These are phyloP conservation scores for Odocoileus virginianus DNA, from an alignment of 2,113 vertebrate genomes.

Conservation along the genomic window DNA sequence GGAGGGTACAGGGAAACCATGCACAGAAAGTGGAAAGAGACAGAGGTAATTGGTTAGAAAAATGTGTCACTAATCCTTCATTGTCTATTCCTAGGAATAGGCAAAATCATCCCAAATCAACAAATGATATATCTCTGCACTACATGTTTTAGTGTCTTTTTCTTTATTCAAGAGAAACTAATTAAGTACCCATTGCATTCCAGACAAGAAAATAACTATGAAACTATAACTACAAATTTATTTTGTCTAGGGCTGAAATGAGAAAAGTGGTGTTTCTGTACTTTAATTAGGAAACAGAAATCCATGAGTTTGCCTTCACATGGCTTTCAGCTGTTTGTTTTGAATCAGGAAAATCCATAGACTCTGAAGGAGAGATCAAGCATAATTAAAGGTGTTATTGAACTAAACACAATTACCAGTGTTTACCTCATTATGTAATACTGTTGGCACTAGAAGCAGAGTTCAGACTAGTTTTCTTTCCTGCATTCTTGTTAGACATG, in stretches of 20 bases:
- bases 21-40: not conserved
- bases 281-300: slow-evolving; percentile 74
- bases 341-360: slow-evolving; percentile 73
- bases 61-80: not conserved
- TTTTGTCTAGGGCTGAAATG: not conserved
- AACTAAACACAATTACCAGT: slow-evolving; percentile 74
- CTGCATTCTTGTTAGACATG: slow-evolving; percentile 31
- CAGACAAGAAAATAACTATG: not conserved
- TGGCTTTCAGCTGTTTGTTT: slow-evolving; percentile 70
- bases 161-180: not conserved
- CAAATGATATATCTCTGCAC: not conserved
- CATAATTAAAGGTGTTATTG: slow-evolving; percentile 79
- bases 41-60: not conserved
- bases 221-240: not conserved
- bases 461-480: slow-evolving; percentile 56
- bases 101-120: not conserved
- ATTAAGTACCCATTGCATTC: not conserved
- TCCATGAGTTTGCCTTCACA: slow-evolving; percentile 60
- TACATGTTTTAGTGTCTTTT: not conserved
- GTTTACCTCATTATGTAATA: slow-evolving; percentile 70
- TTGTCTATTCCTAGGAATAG: too few species aligned
- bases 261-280: slow-evolving; percentile 53
- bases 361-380: slow-evolving; percentile 68
- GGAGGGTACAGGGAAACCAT: not conserved
- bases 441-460: slow-evolving; percentile 34